Conservation (phyloP, 2,113 vertebrate species). For the Sarotherodon lohbergeri region DNA sequence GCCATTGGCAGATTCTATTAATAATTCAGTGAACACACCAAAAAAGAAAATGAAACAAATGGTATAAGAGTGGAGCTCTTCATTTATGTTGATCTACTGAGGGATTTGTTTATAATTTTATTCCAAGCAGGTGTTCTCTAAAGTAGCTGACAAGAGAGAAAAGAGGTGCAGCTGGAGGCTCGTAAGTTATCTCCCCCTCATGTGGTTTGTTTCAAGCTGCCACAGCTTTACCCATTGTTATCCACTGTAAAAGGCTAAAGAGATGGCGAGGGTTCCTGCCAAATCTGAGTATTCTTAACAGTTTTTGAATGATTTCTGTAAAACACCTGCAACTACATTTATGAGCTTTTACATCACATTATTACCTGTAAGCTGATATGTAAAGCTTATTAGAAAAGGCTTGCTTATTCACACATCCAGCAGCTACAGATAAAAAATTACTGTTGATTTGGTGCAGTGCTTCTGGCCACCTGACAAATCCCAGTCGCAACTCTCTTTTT, state of each 20-base stretch:
- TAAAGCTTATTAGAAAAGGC: not conserved
- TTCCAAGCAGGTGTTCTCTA: not conserved
- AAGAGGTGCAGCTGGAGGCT: not conserved
- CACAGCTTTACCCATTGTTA: not conserved
- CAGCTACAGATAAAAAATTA: not conserved
- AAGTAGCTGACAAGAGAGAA: conserved; percentile 2
- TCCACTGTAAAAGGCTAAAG: not conserved
- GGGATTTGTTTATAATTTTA: not conserved
- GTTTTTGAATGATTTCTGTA: not conserved
- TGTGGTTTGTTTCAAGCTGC: not conserved
- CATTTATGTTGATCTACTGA: not conserved
- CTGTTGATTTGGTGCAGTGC: not conserved
- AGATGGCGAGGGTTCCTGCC: not conserved
- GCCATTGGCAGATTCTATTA: not conserved
- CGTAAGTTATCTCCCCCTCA: not conserved
- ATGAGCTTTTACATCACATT: not conserved
- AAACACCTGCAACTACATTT: not conserved
- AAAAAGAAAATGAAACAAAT: not conserved
- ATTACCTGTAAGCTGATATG: not conserved
- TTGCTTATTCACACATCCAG: not conserved
- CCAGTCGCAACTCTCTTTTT: not conserved
- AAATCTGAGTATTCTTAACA: not conserved
- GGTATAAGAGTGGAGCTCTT: not conserved
- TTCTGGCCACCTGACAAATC: not conserved
- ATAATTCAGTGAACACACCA: not conserved